Percentiles rank a stretch among this genome's conserved stretches.
Conservation (phyloP, 2,888 invertebrate genomes). For the Drosophila anceps region DNA sequence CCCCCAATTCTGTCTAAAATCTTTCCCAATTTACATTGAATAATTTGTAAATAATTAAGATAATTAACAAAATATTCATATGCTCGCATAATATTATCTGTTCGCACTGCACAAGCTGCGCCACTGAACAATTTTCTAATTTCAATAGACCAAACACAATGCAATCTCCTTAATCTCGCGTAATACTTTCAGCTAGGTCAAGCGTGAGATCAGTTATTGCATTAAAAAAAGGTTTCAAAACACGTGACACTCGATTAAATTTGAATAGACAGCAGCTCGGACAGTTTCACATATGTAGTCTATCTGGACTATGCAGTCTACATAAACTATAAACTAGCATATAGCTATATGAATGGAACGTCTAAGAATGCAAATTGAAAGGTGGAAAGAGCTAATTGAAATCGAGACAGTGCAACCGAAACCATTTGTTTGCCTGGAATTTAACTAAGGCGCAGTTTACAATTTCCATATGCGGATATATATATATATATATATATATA, state of each 20-base stretch:
- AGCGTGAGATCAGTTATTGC: conserved; percentile 23
- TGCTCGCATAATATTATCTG: not conserved
- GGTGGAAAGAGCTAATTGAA: conserved; percentile 15
- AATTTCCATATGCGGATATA: not conserved
- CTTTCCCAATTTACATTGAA: too few species aligned
- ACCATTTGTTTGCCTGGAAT: conserved; percentile 2
- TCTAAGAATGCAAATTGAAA: conserved; percentile 28
- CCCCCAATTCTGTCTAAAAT: too few species aligned
- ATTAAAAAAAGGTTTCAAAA: not conserved
- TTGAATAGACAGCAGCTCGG: not conserved
- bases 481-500: not conserved
- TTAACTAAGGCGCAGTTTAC: conserved; percentile 36
- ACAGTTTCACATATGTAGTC: not conserved
- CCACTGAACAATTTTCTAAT: not conserved
- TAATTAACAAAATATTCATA: not conserved
- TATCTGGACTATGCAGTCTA: not conserved
- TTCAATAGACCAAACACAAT: not conserved
- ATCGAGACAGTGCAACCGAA: conserved; percentile 13
- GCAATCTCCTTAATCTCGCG: conserved; percentile 7
- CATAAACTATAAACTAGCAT: not conserved
- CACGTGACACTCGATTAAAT: conserved; percentile 28
- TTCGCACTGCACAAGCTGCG: not conserved
- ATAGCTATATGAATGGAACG: conserved; percentile 1
- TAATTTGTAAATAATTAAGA: not conserved
- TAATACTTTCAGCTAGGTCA: conserved; percentile 32